Evolutionary conservation across 2,888 invertebrate genomes (phyloP).

Genomic region (Spicauda simplicius): DNA sequence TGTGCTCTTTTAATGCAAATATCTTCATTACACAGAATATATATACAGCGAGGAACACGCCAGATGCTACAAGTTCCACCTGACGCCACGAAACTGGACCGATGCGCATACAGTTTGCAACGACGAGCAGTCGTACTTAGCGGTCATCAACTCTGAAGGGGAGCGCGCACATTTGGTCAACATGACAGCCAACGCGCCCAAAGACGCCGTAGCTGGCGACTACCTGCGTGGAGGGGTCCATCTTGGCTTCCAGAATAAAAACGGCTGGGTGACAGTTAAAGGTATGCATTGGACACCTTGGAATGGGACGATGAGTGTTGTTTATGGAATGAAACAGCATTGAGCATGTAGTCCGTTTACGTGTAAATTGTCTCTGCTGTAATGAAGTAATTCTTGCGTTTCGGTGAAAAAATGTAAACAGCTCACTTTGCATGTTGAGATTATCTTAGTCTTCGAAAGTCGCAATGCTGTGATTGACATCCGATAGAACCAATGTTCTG

Average conservation of each 20-base stretch:
- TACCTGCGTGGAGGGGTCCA: constrained; percentile 52
- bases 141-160: constrained; percentile 60
- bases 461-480: too few relatives aligned
- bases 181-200: constrained; percentile 52
- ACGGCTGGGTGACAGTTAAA: constrained; percentile 57
- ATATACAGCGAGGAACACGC: constrained; percentile 43
- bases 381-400: too few relatives aligned
- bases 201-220: constrained; percentile 50
- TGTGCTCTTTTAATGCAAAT: not conserved
- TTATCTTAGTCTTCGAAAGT: too few relatives aligned
- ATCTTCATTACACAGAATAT: constrained; percentile 10
- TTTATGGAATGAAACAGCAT: too few relatives aligned
- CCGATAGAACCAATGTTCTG: too few relatives aligned
- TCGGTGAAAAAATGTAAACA: too few relatives aligned
- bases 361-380: too few relatives aligned
- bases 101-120: constrained; percentile 62
- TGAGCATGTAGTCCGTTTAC: too few relatives aligned
- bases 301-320: too few relatives aligned
- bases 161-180: constrained; percentile 58
- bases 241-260: constrained; percentile 51
- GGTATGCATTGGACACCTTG: constrained; percentile 46
- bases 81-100: constrained; percentile 60
- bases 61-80: constrained; percentile 69
- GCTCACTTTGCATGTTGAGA: too few relatives aligned
- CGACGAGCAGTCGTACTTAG: constrained; percentile 63